Conservation (phyloP, 2,113 vertebrate species). For the Oncorhynchus gorbuscha region DNA sequence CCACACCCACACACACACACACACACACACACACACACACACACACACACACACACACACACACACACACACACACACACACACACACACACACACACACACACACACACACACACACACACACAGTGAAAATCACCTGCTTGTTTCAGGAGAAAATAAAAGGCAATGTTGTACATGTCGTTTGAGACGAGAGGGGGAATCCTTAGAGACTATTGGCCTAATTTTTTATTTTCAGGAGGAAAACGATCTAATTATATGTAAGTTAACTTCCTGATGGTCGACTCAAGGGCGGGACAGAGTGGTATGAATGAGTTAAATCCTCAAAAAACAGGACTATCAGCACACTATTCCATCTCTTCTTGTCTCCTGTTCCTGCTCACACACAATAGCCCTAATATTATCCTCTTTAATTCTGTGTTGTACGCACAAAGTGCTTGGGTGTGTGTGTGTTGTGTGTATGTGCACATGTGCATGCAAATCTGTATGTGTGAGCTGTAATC, state of each 20-base stretch:
- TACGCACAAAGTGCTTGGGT: background rate
- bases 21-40: too few species aligned
- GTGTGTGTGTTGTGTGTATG: background rate
- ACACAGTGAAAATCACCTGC: conserved; percentile 71
- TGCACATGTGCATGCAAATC: background rate
- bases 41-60: background rate
- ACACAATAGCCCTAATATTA: conserved; percentile 13
- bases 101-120: background rate
- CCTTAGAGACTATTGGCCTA: conserved; percentile 77
- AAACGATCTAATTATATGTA: conserved; percentile 83
- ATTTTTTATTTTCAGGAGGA: conserved; percentile 81
- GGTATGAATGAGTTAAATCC: conserved; percentile 52
- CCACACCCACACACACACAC: too few species aligned
- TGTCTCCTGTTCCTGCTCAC: conserved; percentile 29
- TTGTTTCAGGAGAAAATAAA: conserved; percentile 74
- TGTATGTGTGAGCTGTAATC: background rate
- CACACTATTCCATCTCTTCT: conserved; percentile 23
- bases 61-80: too few species aligned
- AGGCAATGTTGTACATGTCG: conserved; percentile 65
- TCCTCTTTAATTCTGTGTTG: conserved; percentile 15
- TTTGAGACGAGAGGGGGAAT: conserved; percentile 71
- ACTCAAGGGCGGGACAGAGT: conserved; percentile 74
- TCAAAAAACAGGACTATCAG: conserved; percentile 52
- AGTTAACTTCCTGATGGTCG: conserved; percentile 78
- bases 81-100: too few species aligned